phyloP scores from a whole-genome alignment of 2,888 invertebrate genomes.

The Reticulitermes lucifugus region DNA sequence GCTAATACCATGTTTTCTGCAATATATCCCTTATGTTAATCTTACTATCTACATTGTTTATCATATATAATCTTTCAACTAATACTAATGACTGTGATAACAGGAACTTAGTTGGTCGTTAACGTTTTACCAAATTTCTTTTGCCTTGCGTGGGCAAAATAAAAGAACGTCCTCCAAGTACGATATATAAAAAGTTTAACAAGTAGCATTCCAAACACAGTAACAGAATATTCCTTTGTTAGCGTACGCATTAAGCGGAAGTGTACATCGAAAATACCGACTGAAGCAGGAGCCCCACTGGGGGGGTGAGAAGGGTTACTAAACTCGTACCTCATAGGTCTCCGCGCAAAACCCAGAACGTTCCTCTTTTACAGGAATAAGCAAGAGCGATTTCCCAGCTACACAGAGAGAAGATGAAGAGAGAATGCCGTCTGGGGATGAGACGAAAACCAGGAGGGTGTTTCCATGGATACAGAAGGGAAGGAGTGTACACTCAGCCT shows the following conservation, averaged over 20 bases:
- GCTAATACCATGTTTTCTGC: too few relatives aligned
- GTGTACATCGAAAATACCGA: too few relatives aligned
- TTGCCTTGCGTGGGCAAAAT: too few relatives aligned
- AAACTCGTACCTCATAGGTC: not conserved
- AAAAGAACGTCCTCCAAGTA: too few relatives aligned
- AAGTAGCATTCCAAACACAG: not conserved
- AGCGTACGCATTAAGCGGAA: not conserved
- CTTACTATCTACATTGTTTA: too few relatives aligned
- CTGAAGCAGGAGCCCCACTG: too few relatives aligned
- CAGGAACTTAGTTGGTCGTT: too few relatives aligned
- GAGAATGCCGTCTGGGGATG: not conserved
- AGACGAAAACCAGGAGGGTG: slow-evolving; percentile 12
- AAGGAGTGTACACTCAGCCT: not conserved
- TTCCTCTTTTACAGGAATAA: not conserved
- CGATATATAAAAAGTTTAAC: too few relatives aligned
- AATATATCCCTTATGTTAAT: too few relatives aligned
- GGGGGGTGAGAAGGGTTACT: not conserved
- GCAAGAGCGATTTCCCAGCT: not conserved
- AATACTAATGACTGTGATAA: too few relatives aligned
- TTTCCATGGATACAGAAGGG: slow-evolving; percentile 18
- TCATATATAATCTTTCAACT: too few relatives aligned
- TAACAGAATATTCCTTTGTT: not conserved
- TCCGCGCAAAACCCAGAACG: not conserved
- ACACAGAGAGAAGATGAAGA: not conserved
- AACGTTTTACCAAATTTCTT: too few relatives aligned